Conservation (phyloP, 2,797 vertebrate species). For the Hybognathus amarus region DNA sequence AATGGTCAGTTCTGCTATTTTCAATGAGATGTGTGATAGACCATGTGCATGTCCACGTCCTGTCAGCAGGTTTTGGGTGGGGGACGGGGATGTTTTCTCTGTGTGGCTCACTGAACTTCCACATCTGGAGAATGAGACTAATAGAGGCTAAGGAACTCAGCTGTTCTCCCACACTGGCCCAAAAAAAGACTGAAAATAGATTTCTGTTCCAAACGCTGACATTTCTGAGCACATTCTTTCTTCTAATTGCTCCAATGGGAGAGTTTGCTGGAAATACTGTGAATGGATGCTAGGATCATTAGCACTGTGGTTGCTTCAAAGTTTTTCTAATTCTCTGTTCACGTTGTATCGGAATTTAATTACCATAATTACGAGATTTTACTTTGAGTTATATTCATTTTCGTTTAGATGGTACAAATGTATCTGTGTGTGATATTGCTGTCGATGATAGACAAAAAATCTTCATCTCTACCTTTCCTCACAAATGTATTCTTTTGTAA, state of each 20-base stretch:
- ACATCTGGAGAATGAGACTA: constrained; percentile 77
- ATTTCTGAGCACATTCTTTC: constrained; percentile 54
- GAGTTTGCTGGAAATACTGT: constrained; percentile 22
- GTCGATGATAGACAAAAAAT: neutral
- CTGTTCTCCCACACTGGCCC: constrained; percentile 80
- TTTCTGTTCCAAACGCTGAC: constrained; percentile 64
- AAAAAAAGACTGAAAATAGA: constrained; percentile 71
- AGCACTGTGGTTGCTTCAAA: neutral
- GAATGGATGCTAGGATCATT: constrained; percentile 35
- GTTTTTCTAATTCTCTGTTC: constrained; percentile 7
- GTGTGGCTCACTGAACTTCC: constrained; percentile 76
- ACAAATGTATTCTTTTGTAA: neutral
- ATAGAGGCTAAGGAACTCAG: constrained; percentile 74
- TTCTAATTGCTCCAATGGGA: constrained; percentile 55
- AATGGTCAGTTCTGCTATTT: neutral
- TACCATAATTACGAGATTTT: neutral
- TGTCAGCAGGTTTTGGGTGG: constrained; percentile 37
- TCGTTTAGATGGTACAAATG: neutral
- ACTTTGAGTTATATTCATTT: neutral
- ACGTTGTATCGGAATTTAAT: neutral
- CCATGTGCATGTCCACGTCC: neutral
- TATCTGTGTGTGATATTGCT: neutral
- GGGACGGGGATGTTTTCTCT: constrained; percentile 67
- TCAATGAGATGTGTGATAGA: constrained; percentile 2
- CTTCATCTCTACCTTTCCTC: neutral